Percentiles rank a stretch among this genome's conserved stretches.
Evolutionary conservation across 2,797 vertebrate genomes (phyloP).

Genomic region (Chrysocyon brachyurus): DNA sequence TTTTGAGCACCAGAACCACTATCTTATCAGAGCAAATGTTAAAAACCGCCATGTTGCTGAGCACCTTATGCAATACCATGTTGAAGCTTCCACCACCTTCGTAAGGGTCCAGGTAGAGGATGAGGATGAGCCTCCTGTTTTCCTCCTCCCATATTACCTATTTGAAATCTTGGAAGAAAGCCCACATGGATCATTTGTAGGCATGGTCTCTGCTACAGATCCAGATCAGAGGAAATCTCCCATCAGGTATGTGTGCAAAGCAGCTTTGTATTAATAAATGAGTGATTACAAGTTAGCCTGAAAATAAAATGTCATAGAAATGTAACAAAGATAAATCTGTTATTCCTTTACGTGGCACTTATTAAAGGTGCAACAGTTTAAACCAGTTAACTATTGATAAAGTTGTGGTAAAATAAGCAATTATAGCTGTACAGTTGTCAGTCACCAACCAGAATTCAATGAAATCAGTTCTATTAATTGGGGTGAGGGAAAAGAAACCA

Average conservation of each 20-base stretch:
- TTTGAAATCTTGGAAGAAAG: slow-evolving; percentile 93
- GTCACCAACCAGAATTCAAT: neutral
- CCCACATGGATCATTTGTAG: slow-evolving; percentile 88
- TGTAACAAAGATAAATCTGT: neutral
- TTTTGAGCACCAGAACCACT: slow-evolving; percentile 93
- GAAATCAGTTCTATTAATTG: neutral
- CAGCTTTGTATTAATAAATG: neutral
- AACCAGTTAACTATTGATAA: neutral
- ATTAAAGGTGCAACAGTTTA: neutral
- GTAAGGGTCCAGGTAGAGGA: slow-evolving; percentile 94
- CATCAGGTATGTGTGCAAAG: slow-evolving; percentile 90
- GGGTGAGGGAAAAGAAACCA: neutral
- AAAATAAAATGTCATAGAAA: neutral
- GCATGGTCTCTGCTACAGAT: slow-evolving; percentile 92
- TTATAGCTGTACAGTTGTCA: neutral
- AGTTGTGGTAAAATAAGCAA: neutral
- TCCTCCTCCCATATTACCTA: slow-evolving; percentile 88
- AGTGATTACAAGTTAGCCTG: neutral
- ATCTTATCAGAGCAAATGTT: slow-evolving; percentile 91
- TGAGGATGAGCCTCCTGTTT: slow-evolving; percentile 96
- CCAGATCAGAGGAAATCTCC: slow-evolving; percentile 91
- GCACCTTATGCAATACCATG: slow-evolving; percentile 86
- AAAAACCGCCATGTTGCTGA: slow-evolving; percentile 91
- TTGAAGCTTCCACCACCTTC: slow-evolving; percentile 91
- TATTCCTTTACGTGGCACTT: neutral